These are phyloP conservation scores for Acanthis flammea DNA, from an alignment of 2,797 vertebrate genomes.

Conservation along the genomic window DNA sequence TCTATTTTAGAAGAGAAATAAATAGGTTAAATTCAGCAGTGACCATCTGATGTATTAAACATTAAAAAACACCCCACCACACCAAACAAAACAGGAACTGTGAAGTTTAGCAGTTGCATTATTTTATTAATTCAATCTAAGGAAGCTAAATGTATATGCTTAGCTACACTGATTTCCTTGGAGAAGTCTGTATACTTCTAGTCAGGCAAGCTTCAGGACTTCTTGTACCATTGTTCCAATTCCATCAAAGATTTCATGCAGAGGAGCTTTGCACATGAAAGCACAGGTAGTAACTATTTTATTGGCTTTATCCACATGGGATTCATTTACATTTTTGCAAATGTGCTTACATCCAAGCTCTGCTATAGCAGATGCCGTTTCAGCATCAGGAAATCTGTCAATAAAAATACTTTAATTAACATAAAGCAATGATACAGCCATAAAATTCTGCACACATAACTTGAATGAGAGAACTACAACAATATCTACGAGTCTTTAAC, in stretches of 20 bases:
- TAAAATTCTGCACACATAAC: not conserved
- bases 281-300: slow-evolving; percentile 80
- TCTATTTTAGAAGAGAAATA: not conserved
- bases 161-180: not conserved
- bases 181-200: not conserved
- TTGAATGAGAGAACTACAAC: not conserved
- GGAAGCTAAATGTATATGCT: not conserved
- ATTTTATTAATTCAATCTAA: slow-evolving; percentile 29
- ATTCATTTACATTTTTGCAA: slow-evolving; percentile 79
- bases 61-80: not conserved
- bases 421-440: not conserved
- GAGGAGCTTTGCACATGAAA: slow-evolving; percentile 82
- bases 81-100: not conserved
- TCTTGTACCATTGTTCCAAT: slow-evolving; percentile 81
- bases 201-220: slow-evolving; percentile 83
- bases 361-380: slow-evolving; percentile 74
- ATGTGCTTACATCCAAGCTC: slow-evolving; percentile 81
- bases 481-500: not conserved
- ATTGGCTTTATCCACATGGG: slow-evolving; percentile 79
- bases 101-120: not conserved
- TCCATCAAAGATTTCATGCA: slow-evolving; percentile 80
- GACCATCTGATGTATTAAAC: not conserved
- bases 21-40: not conserved
- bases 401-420: not conserved
- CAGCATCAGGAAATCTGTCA: slow-evolving; percentile 80